Conservation (phyloP, 2,797 vertebrate genomes). For the Gorsachius magnificus region DNA sequence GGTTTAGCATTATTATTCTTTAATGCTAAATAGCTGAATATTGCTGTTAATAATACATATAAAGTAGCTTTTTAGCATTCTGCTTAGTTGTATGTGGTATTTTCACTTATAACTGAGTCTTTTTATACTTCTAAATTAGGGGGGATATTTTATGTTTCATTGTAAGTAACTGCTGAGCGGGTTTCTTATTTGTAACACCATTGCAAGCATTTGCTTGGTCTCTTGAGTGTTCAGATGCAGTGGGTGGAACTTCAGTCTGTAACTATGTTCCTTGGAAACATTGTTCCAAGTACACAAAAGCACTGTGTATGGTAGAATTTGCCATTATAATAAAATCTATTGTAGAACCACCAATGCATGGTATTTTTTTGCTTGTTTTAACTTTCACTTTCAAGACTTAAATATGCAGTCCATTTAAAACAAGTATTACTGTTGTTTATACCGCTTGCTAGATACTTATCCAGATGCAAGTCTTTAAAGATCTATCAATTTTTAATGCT, state of each 20-base stretch:
- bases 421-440: neutral
- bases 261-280: neutral
- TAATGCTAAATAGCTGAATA: slow-evolving; percentile 41
- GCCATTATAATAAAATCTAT: neutral
- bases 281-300: neutral
- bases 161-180: neutral
- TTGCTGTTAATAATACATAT: slow-evolving; percentile 55
- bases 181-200: neutral
- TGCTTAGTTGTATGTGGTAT: slow-evolving; percentile 29
- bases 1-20: slow-evolving; percentile 54
- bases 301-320: neutral
- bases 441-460: neutral
- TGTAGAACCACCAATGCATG: neutral
- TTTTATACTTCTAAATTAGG: slow-evolving; percentile 55
- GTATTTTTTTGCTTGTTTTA: neutral
- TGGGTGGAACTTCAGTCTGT: neutral
- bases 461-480: neutral
- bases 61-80: slow-evolving; percentile 27
- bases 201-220: neutral
- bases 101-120: slow-evolving; percentile 19
- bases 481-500: neutral
- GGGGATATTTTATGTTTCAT: slow-evolving; percentile 25
- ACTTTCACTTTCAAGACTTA: neutral
- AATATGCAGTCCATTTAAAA: neutral
- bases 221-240: neutral